Evolutionary conservation across 2,797 vertebrate genomes (phyloP), one percentile per base, ranked within the genome.

Genomic region (Girardinus metallicus): DNA sequence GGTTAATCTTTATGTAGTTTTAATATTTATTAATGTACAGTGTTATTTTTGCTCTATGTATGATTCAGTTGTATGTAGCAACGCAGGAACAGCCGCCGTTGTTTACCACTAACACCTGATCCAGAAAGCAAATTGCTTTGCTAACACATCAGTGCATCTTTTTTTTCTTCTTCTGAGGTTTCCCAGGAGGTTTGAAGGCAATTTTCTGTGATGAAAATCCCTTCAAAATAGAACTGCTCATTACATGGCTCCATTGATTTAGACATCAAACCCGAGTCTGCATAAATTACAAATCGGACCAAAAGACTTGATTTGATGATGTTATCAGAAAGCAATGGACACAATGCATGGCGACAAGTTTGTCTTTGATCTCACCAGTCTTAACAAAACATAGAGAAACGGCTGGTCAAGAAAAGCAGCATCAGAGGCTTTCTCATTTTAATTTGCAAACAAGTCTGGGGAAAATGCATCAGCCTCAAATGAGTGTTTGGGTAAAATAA

Each of bases 21-120:
- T 64, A 16, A 47, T 77, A 71, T 18, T 76, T 39, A n/a, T 9
- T 29, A 39, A 53, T 72, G 29, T 72, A 26, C 34, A 8, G 26
- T 39, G 31, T 62, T 31, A 12, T 46, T 34, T 31, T 64, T 70
- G 75, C 26, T 71, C 15, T 68, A 49, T 2, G 0, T 73, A 31
- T n/a, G 68, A 73, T 88, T 80, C 73, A 62, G 80, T 79, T 4
- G 29, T 13, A 47, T 60, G 74, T 43, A 60, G 68, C 47, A 79
- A 57, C 36, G 70, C 70, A 55, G 53, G 51, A 73, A 57, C 66
- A 80, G 71, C 51, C 47, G 41, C 60, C 39, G 73, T 80, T 89
- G 85, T 89, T 86, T 82, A 82, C 81, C 60, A 72, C 80, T 73
- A 76, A 68, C 82, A 92, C 79, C 82, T 90, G 84, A 86, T 86